Conservation (phyloP, 2,113 vertebrate species). For the Setophaga coronata region DNA sequence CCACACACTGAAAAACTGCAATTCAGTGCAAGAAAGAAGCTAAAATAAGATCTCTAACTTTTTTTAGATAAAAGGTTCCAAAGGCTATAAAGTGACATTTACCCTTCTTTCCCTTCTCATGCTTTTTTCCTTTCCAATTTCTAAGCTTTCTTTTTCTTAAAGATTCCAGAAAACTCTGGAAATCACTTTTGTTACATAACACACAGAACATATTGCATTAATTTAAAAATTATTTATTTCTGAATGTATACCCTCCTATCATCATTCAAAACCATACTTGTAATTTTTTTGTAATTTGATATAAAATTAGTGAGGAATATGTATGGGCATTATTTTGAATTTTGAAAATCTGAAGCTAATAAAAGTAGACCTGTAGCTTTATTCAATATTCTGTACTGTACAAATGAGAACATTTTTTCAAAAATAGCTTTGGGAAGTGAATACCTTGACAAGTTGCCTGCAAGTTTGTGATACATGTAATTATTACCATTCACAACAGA, state of each 20-base stretch:
- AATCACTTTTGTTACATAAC: background rate
- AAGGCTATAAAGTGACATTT: background rate
- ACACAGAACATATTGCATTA: background rate
- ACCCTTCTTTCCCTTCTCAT: background rate
- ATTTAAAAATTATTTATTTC: background rate
- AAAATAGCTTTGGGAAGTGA: background rate
- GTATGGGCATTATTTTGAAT: background rate
- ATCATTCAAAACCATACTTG: background rate
- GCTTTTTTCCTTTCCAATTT: background rate
- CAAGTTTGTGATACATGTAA: rapidly evolving
- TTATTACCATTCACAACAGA: background rate
- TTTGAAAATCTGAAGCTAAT: background rate
- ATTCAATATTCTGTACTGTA: background rate
- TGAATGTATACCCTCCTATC: background rate
- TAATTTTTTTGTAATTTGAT: background rate
- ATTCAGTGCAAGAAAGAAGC: background rate
- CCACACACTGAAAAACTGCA: background rate
- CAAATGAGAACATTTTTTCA: background rate
- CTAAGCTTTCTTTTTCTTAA: background rate
- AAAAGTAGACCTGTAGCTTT: background rate
- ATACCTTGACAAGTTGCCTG: background rate
- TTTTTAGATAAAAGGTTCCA: background rate
- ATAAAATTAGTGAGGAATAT: background rate
- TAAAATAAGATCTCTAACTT: conserved; percentile 3
- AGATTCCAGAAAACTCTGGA: background rate